These are phyloP conservation scores for Anas platyrhynchos DNA, from an alignment of 2,113 vertebrate species.

Conservation along the genomic window DNA sequence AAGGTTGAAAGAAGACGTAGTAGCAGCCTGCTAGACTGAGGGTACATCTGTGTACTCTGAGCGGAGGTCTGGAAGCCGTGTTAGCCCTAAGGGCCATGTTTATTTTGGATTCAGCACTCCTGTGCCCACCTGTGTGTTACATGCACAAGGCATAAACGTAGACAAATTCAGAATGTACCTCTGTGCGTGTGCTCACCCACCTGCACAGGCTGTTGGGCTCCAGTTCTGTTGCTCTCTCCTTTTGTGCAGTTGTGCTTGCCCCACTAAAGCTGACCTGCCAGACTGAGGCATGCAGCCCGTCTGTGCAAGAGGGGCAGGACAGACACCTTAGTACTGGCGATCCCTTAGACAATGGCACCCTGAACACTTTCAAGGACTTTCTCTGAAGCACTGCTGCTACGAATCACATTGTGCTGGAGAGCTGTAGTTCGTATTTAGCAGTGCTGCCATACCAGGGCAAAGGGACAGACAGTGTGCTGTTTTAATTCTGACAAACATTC, in stretches of 20 bases:
- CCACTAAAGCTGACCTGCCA: background rate
- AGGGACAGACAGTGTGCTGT: background rate
- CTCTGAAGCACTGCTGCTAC: background rate
- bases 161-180: background rate
- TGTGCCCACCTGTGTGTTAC: background rate
- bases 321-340: background rate
- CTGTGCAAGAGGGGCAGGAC: background rate
- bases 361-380: background rate
- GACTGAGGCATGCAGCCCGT: background rate
- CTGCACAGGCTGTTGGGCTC: background rate
- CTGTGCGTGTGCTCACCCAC: background rate
- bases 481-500: background rate
- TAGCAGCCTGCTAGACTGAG: background rate
- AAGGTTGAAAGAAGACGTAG: background rate
- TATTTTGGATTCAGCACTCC: background rate
- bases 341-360: background rate
- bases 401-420: background rate
- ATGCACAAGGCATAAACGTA: background rate
- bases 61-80: background rate
- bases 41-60: fast-evolving
- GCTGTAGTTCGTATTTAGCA: background rate
- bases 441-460: background rate
- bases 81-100: background rate
- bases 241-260: background rate
- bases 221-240: background rate